Base-by-base conservation (phyloP, 1,140 invertebrate genomes). In the Drosophila kurseongensis region DNA sequence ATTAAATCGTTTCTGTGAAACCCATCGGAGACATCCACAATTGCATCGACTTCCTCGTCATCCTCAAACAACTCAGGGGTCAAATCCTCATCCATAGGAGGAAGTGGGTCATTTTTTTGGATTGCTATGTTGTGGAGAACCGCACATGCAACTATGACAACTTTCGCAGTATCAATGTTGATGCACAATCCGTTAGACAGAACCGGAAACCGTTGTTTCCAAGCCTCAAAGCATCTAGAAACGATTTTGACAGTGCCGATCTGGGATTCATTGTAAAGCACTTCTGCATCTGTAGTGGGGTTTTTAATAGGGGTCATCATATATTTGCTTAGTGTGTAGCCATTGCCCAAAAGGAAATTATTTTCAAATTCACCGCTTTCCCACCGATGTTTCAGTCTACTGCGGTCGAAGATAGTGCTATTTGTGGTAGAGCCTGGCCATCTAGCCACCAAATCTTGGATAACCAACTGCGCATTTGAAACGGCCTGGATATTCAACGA, bases 111-210 rank as follows among this genome's bases (percentile, higher is more conserved):
- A 8, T 40, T 27, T 4, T 36, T 45, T n/a, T 35, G 48, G 9
- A 51, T 52, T 35, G 35, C 35, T 16, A 52, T 51, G 23, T 61
- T 61, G 7, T 61, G 47, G 9, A 61, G 35, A 5, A 52, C n/a
- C 5, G 35, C 58, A 29, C 58, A 61, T 23, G 47, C 47, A n/a
- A 61, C 47, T 9, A 61, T 61, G 3, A 60, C 32, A 12, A 14
- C 18, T 32, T 51, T 60, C 12, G 45, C 29, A 4, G 58, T 52
- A 12, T 60, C 35, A 27, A 36, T 35, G 12, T n/a, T 14, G 5
- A 60, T 51, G 10, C 45, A 32, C 57, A 60, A 27, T 27, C 32
- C 58, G 14, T 16, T 16, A 2, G 35, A 52, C 8, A 61, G 23
- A 4, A 61, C 35, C 4, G 47, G 58, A 54, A 54, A 61, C n/a